Evolutionary conservation across 92 coral and sea anemone genomes (phyloP).

Genomic region (Epizoanthus scotinus): DNA sequence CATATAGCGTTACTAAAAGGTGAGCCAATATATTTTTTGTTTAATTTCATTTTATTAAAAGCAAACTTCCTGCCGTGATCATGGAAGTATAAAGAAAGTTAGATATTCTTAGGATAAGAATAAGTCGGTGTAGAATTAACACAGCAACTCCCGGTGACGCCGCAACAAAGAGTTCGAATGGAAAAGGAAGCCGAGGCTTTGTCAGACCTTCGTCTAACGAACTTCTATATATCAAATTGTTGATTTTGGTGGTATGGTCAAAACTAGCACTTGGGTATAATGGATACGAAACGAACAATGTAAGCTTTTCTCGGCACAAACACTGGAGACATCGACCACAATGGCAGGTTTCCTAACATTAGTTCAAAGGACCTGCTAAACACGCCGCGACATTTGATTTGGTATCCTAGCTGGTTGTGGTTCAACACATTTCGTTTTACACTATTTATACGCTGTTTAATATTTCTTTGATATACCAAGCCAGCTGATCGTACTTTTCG

Average conservation of each 20-base stretch:
- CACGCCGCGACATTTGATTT: no score
- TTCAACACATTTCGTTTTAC: no score
- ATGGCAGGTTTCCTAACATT: background rate
- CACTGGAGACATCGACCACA: background rate
- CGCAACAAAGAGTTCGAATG: background rate
- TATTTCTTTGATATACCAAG: no score
- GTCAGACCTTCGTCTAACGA: background rate
- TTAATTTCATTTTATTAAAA: conserved; percentile 1
- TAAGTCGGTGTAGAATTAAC: background rate
- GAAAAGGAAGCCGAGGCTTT: background rate
- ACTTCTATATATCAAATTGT: background rate
- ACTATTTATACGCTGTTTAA: no score
- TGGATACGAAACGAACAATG: background rate
- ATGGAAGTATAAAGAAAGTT: background rate
- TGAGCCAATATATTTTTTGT: background rate
- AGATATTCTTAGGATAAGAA: background rate
- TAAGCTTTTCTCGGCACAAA: background rate
- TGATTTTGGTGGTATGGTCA: conserved; percentile 2
- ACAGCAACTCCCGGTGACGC: background rate
- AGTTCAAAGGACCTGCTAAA: no score
- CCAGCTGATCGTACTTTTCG: no score
- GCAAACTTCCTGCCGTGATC: background rate
- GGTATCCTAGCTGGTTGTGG: no score
- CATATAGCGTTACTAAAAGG: conserved; percentile 4
- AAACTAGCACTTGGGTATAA: background rate